Percentiles rank a stretch among this genome's conserved stretches.
phyloP scores from a whole-genome alignment of 2,888 invertebrate species.

The Oasisia sp. region DNA sequence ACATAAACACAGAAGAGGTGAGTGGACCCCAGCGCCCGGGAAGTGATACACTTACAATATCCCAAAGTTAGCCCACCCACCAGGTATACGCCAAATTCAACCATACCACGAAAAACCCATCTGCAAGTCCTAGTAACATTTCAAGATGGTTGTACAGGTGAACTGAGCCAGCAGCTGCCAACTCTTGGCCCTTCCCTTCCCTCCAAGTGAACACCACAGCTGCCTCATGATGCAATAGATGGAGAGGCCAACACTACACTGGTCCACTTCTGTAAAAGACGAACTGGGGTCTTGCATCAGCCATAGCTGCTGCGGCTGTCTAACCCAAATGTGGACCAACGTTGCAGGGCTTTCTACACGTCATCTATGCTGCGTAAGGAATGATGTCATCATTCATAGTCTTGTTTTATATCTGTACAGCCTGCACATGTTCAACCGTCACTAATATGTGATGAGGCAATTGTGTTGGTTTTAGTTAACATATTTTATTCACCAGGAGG shows the following conservation, averaged over 20 bases:
- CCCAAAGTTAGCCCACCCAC: too few species aligned
- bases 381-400: too few species aligned
- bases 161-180: neutral
- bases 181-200: neutral
- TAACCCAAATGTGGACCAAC: neutral
- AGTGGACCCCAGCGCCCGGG: too few species aligned
- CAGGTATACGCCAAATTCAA: too few species aligned
- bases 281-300: neutral
- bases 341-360: neutral
- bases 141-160: neutral
- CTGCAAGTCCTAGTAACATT: neutral
- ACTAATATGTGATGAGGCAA: too few species aligned
- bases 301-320: neutral
- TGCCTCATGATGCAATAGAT: neutral
- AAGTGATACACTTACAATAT: too few species aligned
- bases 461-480: too few species aligned
- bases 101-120: neutral
- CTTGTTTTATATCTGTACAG: too few species aligned
- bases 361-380: too few species aligned
- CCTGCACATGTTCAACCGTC: too few species aligned
- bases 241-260: neutral
- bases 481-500: too few species aligned
- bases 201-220: neutral
- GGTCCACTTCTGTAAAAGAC: neutral
- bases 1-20: too few species aligned